A percentile compares a stretch with the other conserved stretches of the same genome.
Conservation (phyloP, 2,888 invertebrate species). For the Leptothorax acervorum region DNA sequence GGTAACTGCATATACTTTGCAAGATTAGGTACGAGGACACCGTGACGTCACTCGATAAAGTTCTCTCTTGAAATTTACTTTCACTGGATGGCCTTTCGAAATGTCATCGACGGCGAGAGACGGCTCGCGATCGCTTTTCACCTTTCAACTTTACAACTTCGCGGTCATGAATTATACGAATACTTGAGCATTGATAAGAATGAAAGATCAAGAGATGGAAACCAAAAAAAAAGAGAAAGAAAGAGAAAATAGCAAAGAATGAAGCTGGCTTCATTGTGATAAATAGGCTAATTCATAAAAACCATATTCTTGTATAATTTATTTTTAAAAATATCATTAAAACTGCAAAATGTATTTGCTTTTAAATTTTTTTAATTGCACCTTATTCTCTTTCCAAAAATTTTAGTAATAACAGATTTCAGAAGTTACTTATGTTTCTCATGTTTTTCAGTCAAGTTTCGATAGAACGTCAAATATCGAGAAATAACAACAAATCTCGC, state of each 20-base stretch:
- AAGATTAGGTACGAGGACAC: constrained; percentile 73
- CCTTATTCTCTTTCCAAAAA: not conserved
- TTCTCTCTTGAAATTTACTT: constrained; percentile 75
- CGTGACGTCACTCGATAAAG: constrained; percentile 70
- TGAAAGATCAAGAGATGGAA: not conserved
- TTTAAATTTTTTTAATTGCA: not conserved
- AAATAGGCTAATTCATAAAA: not conserved
- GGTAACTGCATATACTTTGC: not conserved
- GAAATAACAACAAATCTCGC: not conserved
- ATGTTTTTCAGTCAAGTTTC: not conserved
- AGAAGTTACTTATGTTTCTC: not conserved
- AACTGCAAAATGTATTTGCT: not conserved
- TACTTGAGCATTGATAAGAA: not conserved
- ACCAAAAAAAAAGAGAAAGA: not conserved
- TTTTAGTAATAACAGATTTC: not conserved
- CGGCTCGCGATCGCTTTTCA: constrained; percentile 53
- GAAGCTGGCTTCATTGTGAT: not conserved
- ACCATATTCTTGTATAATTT: not conserved
- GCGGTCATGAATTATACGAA: constrained; percentile 12
- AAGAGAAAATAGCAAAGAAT: not conserved
- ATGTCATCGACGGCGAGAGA: constrained; percentile 76
- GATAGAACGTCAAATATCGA: not conserved
- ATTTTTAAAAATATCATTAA: not conserved
- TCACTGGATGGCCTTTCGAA: constrained; percentile 83
- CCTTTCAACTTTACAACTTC: constrained; percentile 57